Base-by-base conservation (phyloP, 2,888 invertebrate genomes). In the Euclidia mi region DNA sequence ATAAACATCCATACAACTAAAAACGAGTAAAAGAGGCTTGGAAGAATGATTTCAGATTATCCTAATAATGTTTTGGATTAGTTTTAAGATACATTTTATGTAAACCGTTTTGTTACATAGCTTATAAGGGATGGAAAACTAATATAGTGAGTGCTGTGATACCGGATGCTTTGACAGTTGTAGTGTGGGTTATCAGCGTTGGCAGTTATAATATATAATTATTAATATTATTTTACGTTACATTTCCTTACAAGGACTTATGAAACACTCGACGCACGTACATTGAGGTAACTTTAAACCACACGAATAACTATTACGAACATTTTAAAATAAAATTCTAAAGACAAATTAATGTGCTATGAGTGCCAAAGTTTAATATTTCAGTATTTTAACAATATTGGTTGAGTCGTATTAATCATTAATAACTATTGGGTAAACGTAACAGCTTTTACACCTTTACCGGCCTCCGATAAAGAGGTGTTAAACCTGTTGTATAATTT, bases 401-500 rank as follows among this genome's bases (percentile, higher is more conserved):
- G 37, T 71, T 71, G 50, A 38, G 67, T 71, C 49, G 35, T 49
- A 56, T 67, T 49, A 62, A 64, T 74, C 68, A 72, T 74, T 63
- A 65, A 75, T 71, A 74, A 79, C 77, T 81, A 74, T 79, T 85
- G 88, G 83, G 76, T 84, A 83, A 85, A 81, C 66, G 75, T 79
- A 89, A 91, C 93, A 90, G 91, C 82, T 92, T 93, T 90, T 82
- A 89, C 91, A 91, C 89, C 91, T 89, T 82, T 71, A 56, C 76
- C 43, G n/a, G 86, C 90, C 90, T 90, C 92, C 88, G 75, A 25
- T 68, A 75, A 72, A 65, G 79, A 87, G 92, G 92, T 91, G 92
- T 89, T 78, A 78, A 90, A 92, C 86, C 92, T 94, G 93, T 94
- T 92, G 84, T 86, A 82, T 79, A 75, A 89, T 90, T 90, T 90